Conservation (phyloP, 2,888 invertebrate species). For the Cancer borealis region DNA sequence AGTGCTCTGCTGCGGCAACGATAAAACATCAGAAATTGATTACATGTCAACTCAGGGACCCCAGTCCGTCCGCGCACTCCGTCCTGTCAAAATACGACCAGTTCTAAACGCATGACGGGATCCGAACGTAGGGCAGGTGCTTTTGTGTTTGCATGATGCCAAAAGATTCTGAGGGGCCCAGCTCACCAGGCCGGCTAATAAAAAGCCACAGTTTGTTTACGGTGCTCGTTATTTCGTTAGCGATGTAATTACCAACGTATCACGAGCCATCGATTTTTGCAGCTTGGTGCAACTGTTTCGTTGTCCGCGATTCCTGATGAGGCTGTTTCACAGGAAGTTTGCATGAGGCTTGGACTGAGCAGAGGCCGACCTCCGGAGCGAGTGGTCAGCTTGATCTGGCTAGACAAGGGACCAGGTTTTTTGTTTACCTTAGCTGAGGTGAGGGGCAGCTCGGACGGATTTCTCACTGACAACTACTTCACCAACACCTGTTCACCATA, state of each 20-base stretch:
- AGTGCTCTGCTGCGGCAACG: constrained; percentile 69
- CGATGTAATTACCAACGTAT: constrained; percentile 66
- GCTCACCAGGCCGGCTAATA: constrained; percentile 28
- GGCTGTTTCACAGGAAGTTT: constrained; percentile 39
- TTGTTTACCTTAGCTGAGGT: constrained; percentile 26
- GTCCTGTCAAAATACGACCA: constrained; percentile 63
- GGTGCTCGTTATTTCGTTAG: constrained; percentile 66
- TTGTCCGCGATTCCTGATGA: constrained; percentile 32
- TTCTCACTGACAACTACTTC: constrained; percentile 34
- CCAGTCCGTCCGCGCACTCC: constrained; percentile 51
- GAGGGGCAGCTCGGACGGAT: constrained; percentile 31
- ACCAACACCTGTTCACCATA: background rate
- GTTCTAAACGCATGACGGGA: constrained; percentile 62
- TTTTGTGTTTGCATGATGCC: constrained; percentile 65
- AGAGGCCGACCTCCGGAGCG: background rate
- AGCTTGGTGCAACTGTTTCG: constrained; percentile 45
- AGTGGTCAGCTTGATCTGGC: constrained; percentile 5
- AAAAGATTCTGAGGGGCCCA: constrained; percentile 55
- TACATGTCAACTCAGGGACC: constrained; percentile 68
- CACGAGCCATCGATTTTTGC: constrained; percentile 60
- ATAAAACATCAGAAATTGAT: constrained; percentile 74
- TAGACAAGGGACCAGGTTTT: constrained; percentile 21
- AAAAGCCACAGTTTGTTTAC: constrained; percentile 53
- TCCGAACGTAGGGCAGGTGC: constrained; percentile 50
- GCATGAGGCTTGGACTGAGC: constrained; percentile 37